A percentile compares a stretch with the other conserved stretches of the same genome.
These are phyloP conservation scores for Dendrocincla fuliginosa DNA, from an alignment of 2,797 vertebrate species.

Conservation along the genomic window DNA sequence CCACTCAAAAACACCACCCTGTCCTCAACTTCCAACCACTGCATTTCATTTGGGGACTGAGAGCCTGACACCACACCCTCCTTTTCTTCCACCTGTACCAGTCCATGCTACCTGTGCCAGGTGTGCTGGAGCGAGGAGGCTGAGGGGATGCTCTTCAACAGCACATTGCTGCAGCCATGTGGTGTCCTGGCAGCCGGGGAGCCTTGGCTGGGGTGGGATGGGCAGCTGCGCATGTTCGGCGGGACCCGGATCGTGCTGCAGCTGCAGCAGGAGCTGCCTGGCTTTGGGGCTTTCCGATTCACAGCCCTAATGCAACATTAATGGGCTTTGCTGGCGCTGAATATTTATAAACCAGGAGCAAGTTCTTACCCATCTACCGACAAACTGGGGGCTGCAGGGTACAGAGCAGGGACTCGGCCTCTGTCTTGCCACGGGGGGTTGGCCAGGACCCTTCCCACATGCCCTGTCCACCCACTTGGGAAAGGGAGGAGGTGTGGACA, in stretches of 20 bases:
- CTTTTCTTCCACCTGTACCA: background rate
- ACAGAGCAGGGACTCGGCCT: background rate
- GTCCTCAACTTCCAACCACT: background rate
- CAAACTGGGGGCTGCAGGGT: background rate
- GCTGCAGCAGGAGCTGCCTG: slow-evolving; percentile 19
- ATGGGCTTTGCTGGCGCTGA: slow-evolving; percentile 36
- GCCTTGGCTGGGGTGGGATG: background rate
- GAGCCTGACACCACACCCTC: no score
- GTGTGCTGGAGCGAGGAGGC: no score
- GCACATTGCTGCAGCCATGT: background rate
- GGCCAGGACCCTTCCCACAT: background rate
- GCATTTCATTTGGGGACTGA: background rate
- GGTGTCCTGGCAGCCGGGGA: background rate
- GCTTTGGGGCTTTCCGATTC: slow-evolving; percentile 61
- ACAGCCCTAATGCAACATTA: slow-evolving; percentile 69
- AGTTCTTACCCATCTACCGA: background rate
- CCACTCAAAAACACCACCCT: background rate
- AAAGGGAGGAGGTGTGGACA: background rate
- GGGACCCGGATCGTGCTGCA: background rate
- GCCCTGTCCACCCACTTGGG: background rate
- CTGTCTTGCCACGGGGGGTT: accelerated
- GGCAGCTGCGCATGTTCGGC: background rate
- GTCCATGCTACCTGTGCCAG: accelerated
- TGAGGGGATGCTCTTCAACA: background rate
- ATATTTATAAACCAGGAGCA: slow-evolving; percentile 66